Evolutionary conservation across 1,140 invertebrate genomes (phyloP).

Genomic region (Lepidotrigona ventralis): DNA sequence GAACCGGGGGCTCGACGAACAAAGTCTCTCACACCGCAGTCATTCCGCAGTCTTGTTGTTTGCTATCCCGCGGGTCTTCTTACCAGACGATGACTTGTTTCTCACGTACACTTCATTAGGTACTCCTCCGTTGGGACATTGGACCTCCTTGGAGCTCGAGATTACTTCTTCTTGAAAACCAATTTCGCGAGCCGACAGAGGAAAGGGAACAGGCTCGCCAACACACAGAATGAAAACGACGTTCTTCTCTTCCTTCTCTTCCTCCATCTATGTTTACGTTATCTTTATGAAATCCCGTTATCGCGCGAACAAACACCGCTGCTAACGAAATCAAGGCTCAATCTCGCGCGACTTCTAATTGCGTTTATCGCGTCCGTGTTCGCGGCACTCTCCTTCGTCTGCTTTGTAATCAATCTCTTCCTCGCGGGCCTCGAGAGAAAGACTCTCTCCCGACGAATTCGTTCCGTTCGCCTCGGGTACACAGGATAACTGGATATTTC

Average conservation of each 20-base stretch:
- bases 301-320: conserved; percentile 11
- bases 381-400: background rate
- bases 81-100: conserved; percentile 49
- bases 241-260: background rate
- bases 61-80: conserved; percentile 31
- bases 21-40: background rate
- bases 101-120: conserved; percentile 62
- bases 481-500: no score
- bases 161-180: conserved; percentile 61
- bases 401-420: conserved; percentile 3
- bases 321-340: conserved; percentile 24
- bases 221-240: conserved; percentile 10
- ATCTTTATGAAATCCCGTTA: conserved; percentile 47
- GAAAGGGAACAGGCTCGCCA: background rate
- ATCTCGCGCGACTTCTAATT: conserved; percentile 34
- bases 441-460: no score
- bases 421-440: background rate
- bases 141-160: conserved; percentile 50
- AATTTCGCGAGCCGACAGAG: conserved; percentile 42
- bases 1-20: background rate
- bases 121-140: conserved; percentile 49
- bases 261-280: conserved; percentile 23
- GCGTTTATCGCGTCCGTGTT: background rate
- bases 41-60: conserved; percentile 30
- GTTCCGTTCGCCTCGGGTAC: no score